Conservation (phyloP, 2,797 vertebrate genomes). For the Anableps anableps region DNA sequence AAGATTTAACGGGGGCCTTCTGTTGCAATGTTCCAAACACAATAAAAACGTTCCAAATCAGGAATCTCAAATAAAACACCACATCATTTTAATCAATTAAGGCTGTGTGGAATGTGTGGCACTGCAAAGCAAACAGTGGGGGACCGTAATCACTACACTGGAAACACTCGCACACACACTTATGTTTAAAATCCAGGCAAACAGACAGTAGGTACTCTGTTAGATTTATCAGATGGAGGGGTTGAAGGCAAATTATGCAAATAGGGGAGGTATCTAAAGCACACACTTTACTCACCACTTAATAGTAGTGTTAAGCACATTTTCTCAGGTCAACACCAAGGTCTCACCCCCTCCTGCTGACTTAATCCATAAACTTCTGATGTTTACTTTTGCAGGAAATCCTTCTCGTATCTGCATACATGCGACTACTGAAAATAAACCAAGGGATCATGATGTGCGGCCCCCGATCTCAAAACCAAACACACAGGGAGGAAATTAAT, state of each 20-base stretch:
- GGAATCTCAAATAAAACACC: constrained; percentile 66
- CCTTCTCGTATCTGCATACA: constrained; percentile 65
- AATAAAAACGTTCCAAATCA: constrained; percentile 51
- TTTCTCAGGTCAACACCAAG: constrained; percentile 39
- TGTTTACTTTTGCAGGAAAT: constrained; percentile 73
- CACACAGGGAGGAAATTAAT: constrained; percentile 73
- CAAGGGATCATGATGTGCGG: constrained; percentile 51
- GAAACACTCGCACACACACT: constrained; percentile 10
- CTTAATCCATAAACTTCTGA: constrained; percentile 67
- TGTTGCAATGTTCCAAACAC: background rate
- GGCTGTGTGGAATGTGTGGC: constrained; percentile 59
- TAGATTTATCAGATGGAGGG: constrained; percentile 39
- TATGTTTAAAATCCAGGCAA: background rate
- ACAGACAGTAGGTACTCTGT: constrained; percentile 35
- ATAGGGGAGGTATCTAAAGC: constrained; percentile 23
- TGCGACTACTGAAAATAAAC: constrained; percentile 76
- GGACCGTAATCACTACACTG: constrained; percentile 72
- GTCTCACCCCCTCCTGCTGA: constrained; percentile 35
- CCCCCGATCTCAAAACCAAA: constrained; percentile 61
- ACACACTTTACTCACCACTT: constrained; percentile 32
- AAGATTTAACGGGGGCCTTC: constrained; percentile 59
- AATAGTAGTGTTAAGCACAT: constrained; percentile 27
- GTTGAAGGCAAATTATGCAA: constrained; percentile 23
- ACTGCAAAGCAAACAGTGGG: constrained; percentile 73
- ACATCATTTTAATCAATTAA: constrained; percentile 80